Base-by-base conservation (phyloP, 2,888 invertebrate species). In the Pediacus dermestoides region DNA sequence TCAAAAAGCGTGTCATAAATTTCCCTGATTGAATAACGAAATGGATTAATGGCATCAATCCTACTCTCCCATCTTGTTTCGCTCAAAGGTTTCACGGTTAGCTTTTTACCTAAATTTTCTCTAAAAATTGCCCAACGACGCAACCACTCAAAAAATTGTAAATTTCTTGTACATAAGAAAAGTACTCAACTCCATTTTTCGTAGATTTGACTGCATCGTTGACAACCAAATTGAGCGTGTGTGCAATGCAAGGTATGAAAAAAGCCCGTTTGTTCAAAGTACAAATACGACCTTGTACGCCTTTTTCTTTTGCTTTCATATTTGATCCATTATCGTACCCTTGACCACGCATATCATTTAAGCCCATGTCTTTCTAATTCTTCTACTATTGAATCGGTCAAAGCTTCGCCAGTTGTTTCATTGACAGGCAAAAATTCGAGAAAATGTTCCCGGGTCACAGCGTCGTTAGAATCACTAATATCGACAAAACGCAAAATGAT, bases 291-390 rank as follows among this genome's bases (percentile, higher is more conserved):
- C 42, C 39, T 43, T 48, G 46, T 14, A 52, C 16, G 8, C 48
- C 48, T 23, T 27, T 46, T 22, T 46, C 11, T 30, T 47, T 46
- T 13, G 42, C 49, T 11, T 30, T 18, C 44, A 50, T 51, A 22
- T 48, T 46, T 4, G 48, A 33, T 2, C 46, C 54, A 48, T 52
- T 54, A 42, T 52, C 52, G 30, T 51, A 52, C n/a, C 42, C 42
- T 40, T 50, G 49, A 7, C 46, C 46, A 26, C 46, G 27, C 39
- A 46, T 39, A 26, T 50, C 39, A 22, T 32, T 28, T 21, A 44
- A 13, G 22, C 34, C 22, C 14, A 44, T 12, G 18, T 28, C 31
- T 12, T 37, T 23, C 23, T 10, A 41, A 34, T 23, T 16, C 22
- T 21, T 25, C 27, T 14, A 25, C 25, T 31, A 49, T 37, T 27